Conservation (phyloP, 2,888 invertebrate species). For the Prionchulus punctatus region DNA sequence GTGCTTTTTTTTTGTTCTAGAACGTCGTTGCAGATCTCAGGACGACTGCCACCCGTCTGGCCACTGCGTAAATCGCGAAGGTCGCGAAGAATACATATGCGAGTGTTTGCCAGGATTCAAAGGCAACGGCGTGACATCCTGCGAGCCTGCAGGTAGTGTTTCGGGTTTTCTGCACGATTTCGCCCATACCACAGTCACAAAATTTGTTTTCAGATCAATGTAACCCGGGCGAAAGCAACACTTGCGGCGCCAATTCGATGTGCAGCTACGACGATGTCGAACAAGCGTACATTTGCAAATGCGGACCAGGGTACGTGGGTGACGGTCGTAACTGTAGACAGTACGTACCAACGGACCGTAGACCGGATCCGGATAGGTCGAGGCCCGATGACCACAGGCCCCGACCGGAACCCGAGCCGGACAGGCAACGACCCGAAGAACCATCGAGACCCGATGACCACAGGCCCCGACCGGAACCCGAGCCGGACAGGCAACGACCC, state of each 20-base stretch:
- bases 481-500: neutral
- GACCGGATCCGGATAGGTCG: neutral
- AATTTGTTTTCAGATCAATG: slow-evolving; percentile 20
- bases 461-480: neutral
- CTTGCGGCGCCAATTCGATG: slow-evolving; percentile 24
- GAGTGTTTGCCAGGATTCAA: slow-evolving; percentile 35
- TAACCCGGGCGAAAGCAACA: slow-evolving; percentile 17
- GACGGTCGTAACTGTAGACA: slow-evolving; percentile 32
- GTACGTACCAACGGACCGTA: neutral
- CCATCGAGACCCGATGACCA: neutral
- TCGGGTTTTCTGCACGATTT: neutral
- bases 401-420: neutral
- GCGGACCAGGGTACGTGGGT: slow-evolving; percentile 43
- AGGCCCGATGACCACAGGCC: neutral
- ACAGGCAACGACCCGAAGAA: neutral
- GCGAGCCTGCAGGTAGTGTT: slow-evolving; percentile 17
- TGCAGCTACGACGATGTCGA: slow-evolving; percentile 32
- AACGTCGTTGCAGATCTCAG: slow-evolving; percentile 27
- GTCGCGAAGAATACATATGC: slow-evolving; percentile 33
- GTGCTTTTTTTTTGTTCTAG: no score
- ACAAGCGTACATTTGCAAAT: slow-evolving; percentile 43
- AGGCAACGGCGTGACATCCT: slow-evolving; percentile 34
- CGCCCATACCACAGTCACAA: neutral
- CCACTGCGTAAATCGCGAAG: slow-evolving; percentile 30
- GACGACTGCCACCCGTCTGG: slow-evolving; percentile 35